Evolutionary conservation across 1,140 invertebrate species (phyloP).

Genomic region (Papilio polyxenes): DNA sequence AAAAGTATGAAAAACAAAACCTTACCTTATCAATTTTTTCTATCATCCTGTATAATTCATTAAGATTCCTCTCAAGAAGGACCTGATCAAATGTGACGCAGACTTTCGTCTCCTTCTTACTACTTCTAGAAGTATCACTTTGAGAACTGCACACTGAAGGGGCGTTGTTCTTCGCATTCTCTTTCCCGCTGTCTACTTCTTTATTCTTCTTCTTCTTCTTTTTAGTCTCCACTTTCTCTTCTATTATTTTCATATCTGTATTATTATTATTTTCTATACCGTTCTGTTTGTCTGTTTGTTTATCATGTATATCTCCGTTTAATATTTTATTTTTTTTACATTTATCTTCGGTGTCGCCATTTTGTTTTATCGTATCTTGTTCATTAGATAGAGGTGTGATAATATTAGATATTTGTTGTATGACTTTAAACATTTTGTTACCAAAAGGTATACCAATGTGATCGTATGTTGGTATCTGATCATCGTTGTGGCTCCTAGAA

Average conservation of each 20-base stretch:
- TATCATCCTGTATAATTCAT: constrained; percentile 64
- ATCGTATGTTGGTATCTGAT: constrained; percentile 48
- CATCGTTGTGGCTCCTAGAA: constrained; percentile 29
- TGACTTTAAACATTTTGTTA: constrained; percentile 60
- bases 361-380: constrained; percentile 41
- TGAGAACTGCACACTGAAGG: constrained; percentile 65
- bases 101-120: constrained; percentile 49
- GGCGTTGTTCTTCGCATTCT: constrained; percentile 53
- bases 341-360: constrained; percentile 47
- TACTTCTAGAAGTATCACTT: constrained; percentile 55
- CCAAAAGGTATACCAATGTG: constrained; percentile 44
- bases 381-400: constrained; percentile 48
- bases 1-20: neutral
- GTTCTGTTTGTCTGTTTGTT: constrained; percentile 41
- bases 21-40: constrained; percentile 64
- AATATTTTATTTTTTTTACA: constrained; percentile 46
- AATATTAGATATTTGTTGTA: constrained; percentile 57
- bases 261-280: constrained; percentile 46
- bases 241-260: constrained; percentile 33
- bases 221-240: constrained; percentile 36
- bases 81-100: constrained; percentile 51
- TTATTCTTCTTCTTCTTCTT: constrained; percentile 48
- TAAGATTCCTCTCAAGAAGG: constrained; percentile 61
- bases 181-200: constrained; percentile 46
- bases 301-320: constrained; percentile 47